Evolutionary conservation across 2,888 invertebrate genomes (phyloP).

Genomic region (Synergus gifuensis): DNA sequence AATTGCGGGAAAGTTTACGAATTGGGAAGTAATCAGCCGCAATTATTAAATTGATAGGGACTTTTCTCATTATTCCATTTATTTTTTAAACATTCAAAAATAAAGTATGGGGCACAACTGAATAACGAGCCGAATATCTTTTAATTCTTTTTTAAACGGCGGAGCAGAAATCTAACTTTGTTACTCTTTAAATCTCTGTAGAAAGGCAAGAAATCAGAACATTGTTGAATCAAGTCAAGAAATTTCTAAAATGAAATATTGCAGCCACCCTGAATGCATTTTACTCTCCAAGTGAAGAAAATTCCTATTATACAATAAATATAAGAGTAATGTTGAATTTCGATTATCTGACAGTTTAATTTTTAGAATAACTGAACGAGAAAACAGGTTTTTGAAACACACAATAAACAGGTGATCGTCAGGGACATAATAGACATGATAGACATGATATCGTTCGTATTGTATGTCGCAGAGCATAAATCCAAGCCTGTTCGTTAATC

Average conservation of each 20-base stretch:
- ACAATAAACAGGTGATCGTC: conserved; percentile 31
- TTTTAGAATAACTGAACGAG: background rate
- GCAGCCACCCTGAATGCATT: background rate
- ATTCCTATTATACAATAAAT: background rate
- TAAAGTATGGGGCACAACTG: too few relatives aligned
- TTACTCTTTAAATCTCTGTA: too few relatives aligned
- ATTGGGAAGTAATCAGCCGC: conserved; percentile 4
- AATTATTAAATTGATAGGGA: background rate
- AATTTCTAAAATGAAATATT: too few relatives aligned
- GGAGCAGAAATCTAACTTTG: too few relatives aligned
- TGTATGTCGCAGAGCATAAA: conserved; percentile 26
- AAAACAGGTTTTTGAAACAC: conserved; percentile 26
- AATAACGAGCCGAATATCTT: too few relatives aligned
- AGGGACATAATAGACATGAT: background rate
- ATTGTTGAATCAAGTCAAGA: too few relatives aligned
- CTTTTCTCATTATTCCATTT: background rate
- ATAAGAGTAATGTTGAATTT: background rate
- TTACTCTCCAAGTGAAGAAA: background rate
- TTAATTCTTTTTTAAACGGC: too few relatives aligned
- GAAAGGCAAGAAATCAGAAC: too few relatives aligned
- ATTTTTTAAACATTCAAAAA: too few relatives aligned
- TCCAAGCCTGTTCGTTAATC: conserved; percentile 1
- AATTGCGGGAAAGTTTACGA: background rate
- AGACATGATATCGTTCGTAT: conserved; percentile 23
- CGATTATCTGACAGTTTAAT: background rate